Base-by-base conservation (phyloP, 2,113 vertebrate species). In the Ancistrus triradiatus region DNA sequence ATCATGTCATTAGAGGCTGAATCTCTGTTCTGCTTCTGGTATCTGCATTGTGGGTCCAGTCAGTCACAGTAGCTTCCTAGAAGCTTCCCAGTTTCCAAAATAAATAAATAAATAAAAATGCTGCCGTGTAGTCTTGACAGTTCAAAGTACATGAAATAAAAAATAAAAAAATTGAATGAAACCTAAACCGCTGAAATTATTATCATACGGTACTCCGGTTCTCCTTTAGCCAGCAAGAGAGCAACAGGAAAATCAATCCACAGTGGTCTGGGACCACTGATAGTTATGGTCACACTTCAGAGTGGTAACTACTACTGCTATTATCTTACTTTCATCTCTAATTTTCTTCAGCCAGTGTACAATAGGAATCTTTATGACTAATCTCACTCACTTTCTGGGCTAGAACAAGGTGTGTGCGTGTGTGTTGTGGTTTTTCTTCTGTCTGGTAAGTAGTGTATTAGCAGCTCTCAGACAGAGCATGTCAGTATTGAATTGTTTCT, bases 301-400 rank as follows among this genome's bases (percentile, higher is more conserved):
- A 84, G 0, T 85, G 85, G 87, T 88, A 90, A 92, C 90, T 83
- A 82, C 81, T 88, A 93, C 86, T 74, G 86, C 87, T 86, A 81
- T 57, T 73, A 74, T 81, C 82, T 80, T 74, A 80, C 83, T 80
- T 81, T 84, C 85, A 77, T 81, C 82, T 88, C 81, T 83, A 83
- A 88, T 88, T 84, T 81, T 80, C 83, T 84, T 82, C 76, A 82
- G 76, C 69, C 72, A 74, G 74, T 79, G 76, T 81, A 79, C 81
- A 85, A 82, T 82, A 76, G 80, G 74, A 79, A 77, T 61, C 77
- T 85, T 86, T 84, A 85, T 86, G 81, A 85, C 84, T 85, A 88
- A 87, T 88, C 88, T 84, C 86, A 87, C 84, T 82, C 79, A 74
- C 80, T 85, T 82, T 82, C 76, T 73, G 76, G 69, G 74, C 66